Evolutionary conservation across 1,140 invertebrate genomes (phyloP).

Genomic region (Forficula auricularia): DNA sequence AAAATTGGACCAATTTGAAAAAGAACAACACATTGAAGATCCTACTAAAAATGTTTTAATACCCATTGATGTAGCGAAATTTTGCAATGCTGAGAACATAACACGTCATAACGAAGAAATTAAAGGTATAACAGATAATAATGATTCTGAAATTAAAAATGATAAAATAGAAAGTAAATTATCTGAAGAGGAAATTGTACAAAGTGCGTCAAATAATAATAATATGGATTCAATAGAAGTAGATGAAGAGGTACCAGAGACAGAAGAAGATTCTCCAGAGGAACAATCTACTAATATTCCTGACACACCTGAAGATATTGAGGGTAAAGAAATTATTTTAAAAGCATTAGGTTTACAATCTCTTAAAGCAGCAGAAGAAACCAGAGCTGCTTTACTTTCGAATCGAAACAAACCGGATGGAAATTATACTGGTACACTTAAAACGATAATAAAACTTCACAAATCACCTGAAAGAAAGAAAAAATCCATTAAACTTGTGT

Average conservation of each 20-base stretch:
- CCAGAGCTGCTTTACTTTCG: slow-evolving; percentile 17
- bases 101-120: too few relatives aligned
- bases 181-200: too few relatives aligned
- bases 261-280: slow-evolving; percentile 25
- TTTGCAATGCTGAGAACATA: too few relatives aligned
- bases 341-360: slow-evolving; percentile 43
- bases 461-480: slow-evolving; percentile 22
- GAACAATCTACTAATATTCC: slow-evolving; percentile 16
- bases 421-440: slow-evolving; percentile 52
- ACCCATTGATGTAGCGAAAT: too few relatives aligned
- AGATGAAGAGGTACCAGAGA: slow-evolving; percentile 25
- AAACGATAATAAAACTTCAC: slow-evolving; percentile 59
- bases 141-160: too few relatives aligned
- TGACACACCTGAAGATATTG: slow-evolving; percentile 36
- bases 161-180: too few relatives aligned
- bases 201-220: too few relatives aligned
- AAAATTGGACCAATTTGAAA: too few relatives aligned
- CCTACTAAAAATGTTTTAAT: too few relatives aligned
- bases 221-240: neutral
- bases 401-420: slow-evolving; percentile 18
- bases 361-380: slow-evolving; percentile 36
- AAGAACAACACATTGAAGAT: too few relatives aligned
- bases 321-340: slow-evolving; percentile 41
- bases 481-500: slow-evolving; percentile 58
- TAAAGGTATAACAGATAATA: too few relatives aligned